These are phyloP conservation scores for Isaurus tuberculatus DNA, from an alignment of 92 coral and sea anemone species.

Conservation along the genomic window DNA sequence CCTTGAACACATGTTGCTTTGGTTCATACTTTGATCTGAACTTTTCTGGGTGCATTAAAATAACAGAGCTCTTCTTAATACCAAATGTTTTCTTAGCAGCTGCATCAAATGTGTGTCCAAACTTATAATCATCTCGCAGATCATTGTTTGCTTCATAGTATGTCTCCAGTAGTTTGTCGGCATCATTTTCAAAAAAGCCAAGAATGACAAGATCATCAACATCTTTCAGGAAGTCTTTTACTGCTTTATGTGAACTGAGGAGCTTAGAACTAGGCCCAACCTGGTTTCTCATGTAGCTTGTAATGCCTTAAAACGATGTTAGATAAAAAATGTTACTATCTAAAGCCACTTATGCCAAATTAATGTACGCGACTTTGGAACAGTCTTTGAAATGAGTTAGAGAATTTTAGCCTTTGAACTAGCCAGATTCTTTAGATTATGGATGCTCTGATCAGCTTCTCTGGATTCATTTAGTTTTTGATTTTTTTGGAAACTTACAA, in stretches of 20 bases:
- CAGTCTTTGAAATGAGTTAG: no score
- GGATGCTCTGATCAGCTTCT: no score
- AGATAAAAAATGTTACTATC: background rate
- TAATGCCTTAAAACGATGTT: slow-evolving; percentile 60
- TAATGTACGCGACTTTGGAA: no score
- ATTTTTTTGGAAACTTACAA: no score
- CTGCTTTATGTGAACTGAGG: slow-evolving; percentile 78
- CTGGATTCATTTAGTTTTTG: no score
- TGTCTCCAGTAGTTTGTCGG: slow-evolving; percentile 75
- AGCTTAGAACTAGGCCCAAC: slow-evolving; percentile 96
- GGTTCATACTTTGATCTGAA: slow-evolving; percentile 93
- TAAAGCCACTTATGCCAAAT: background rate
- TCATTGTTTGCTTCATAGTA: slow-evolving; percentile 97
- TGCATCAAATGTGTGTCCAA: slow-evolving; percentile 93
- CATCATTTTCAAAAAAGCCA: slow-evolving; percentile 87
- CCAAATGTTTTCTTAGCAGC: slow-evolving; percentile 90
- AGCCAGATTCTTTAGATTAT: no score
- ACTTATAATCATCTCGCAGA: slow-evolving; percentile 85
- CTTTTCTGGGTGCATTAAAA: slow-evolving; percentile 89
- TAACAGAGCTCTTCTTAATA: slow-evolving; percentile 80
- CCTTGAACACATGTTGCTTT: slow-evolving; percentile 83
- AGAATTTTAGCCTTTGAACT: no score
- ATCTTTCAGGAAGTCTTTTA: slow-evolving; percentile 88
- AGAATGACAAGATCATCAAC: slow-evolving; percentile 81
- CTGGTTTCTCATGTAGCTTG: slow-evolving; percentile 87